Percentiles rank a stretch among this genome's conserved stretches.
Conservation (phyloP, 2,888 invertebrate genomes). For the Lithophane ornitopus region DNA sequence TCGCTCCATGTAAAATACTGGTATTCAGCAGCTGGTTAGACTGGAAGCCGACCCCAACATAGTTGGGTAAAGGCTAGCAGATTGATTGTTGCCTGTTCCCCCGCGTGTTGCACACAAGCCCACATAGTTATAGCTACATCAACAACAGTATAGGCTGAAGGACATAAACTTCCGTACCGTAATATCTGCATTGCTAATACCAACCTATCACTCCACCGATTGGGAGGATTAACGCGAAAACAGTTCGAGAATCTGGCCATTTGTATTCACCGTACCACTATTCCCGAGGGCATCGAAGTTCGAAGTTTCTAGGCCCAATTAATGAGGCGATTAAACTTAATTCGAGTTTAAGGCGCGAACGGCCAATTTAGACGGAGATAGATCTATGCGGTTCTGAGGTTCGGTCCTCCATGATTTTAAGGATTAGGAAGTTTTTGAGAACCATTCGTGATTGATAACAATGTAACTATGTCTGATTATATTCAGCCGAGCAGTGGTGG, state of each 20-base stretch:
- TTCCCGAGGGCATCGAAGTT: conserved; percentile 80
- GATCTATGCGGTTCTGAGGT: conserved; percentile 60
- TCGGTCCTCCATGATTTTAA: conserved; percentile 34
- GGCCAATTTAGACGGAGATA: conserved; percentile 72
- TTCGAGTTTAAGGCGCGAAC: conserved; percentile 85
- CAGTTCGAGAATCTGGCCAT: conserved; percentile 76
- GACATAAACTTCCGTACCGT: conserved; percentile 38
- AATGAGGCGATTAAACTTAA: conserved; percentile 87
- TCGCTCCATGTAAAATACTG: too few relatives aligned
- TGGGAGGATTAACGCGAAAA: conserved; percentile 67
- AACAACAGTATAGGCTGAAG: neutral
- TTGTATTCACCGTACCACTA: conserved; percentile 79
- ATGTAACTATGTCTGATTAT: conserved; percentile 1
- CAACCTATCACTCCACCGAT: conserved; percentile 59
- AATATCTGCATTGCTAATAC: conserved; percentile 63
- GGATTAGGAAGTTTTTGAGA: conserved; percentile 44
- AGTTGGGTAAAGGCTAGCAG: too few relatives aligned
- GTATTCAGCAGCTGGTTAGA: too few relatives aligned
- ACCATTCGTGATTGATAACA: conserved; percentile 17
- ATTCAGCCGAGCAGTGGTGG: too few relatives aligned
- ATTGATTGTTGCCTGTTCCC: too few relatives aligned
- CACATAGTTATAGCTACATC: neutral
- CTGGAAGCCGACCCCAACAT: too few relatives aligned
- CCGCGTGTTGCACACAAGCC: too few relatives aligned
- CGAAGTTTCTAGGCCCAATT: conserved; percentile 84